Conservation (phyloP, 1,140 invertebrate genomes). For the Orussus abietinus region DNA sequence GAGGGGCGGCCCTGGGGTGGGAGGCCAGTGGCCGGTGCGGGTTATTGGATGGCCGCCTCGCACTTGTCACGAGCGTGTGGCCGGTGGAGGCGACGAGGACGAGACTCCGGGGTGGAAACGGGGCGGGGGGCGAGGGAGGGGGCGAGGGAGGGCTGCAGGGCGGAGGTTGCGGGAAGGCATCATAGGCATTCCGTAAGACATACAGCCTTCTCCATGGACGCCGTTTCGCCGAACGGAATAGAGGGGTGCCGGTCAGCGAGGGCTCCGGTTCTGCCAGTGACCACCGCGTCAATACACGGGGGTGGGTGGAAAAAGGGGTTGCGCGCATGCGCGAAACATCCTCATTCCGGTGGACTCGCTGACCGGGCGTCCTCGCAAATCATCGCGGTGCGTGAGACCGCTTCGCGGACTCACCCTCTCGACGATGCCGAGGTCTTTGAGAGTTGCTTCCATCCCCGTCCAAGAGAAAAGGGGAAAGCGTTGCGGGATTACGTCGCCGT, state of each 20-base stretch:
- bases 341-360: slow-evolving; percentile 33
- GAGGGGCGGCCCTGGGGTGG: too few relatives aligned
- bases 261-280: slow-evolving; percentile 39
- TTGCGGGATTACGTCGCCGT: too few relatives aligned
- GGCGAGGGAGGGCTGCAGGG: slow-evolving; percentile 13
- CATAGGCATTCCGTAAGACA: slow-evolving; percentile 50
- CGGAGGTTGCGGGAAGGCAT: slow-evolving; percentile 35
- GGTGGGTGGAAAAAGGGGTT: slow-evolving; percentile 38
- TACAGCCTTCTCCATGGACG: slow-evolving; percentile 35
- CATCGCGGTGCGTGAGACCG: slow-evolving; percentile 15
- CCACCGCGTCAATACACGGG: slow-evolving; percentile 49
- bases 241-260: slow-evolving; percentile 40
- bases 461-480: too few relatives aligned
- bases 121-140: slow-evolving; percentile 6
- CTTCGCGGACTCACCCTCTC: slow-evolving; percentile 21
- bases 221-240: slow-evolving; percentile 27
- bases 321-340: slow-evolving; percentile 39
- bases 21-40: slow-evolving; percentile 40
- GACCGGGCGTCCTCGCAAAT: slow-evolving; percentile 33
- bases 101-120: slow-evolving; percentile 10
- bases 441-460: too few relatives aligned
- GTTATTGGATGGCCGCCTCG: slow-evolving; percentile 47
- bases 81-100: slow-evolving; percentile 13
- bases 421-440: too few relatives aligned
- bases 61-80: slow-evolving; percentile 43